A percentile compares a stretch with the other conserved stretches of the same genome.
Evolutionary conservation across 2,888 invertebrate genomes (phyloP).

Genomic region (Stegophylla sp.): DNA sequence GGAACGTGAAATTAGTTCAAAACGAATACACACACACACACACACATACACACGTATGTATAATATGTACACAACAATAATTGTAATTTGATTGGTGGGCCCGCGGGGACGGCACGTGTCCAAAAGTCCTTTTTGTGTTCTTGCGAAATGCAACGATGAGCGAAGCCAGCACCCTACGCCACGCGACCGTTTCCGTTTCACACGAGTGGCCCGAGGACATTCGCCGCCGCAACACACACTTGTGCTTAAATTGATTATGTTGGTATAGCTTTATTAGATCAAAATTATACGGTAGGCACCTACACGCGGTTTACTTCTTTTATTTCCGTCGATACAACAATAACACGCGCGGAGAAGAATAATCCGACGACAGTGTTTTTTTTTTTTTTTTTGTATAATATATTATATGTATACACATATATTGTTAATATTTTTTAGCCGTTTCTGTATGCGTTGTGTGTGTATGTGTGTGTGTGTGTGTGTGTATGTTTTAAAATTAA

Average conservation of each 20-base stretch:
- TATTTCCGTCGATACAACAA: slow-evolving; percentile 9
- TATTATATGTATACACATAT: too few relatives aligned
- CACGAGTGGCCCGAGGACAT: slow-evolving; percentile 56
- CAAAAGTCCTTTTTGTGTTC: slow-evolving; percentile 42
- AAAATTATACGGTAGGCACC: slow-evolving; percentile 20
- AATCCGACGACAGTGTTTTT: neutral
- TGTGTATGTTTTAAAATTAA: too few relatives aligned
- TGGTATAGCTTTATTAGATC: slow-evolving; percentile 53
- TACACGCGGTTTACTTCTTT: slow-evolving; percentile 8
- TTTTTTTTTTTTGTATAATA: neutral
- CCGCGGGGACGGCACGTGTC: slow-evolving; percentile 55
- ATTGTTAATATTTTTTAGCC: too few relatives aligned
- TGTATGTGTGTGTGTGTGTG: too few relatives aligned
- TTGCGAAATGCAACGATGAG: slow-evolving; percentile 17
- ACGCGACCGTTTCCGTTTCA: slow-evolving; percentile 58
- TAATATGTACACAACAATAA: slow-evolving; percentile 27
- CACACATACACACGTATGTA: neutral
- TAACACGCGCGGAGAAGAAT: neutral
- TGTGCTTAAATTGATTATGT: slow-evolving; percentile 53
- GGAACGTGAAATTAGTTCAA: slow-evolving; percentile 28
- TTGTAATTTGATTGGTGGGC: slow-evolving; percentile 56
- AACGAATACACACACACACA: slow-evolving; percentile 28
- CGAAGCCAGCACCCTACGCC: slow-evolving; percentile 38
- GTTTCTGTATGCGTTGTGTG: too few relatives aligned
- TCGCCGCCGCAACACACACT: slow-evolving; percentile 46